Percentiles rank a stretch among this genome's conserved stretches.
Evolutionary conservation across 2,113 vertebrate genomes (phyloP).

Genomic region (Strigops habroptila): DNA sequence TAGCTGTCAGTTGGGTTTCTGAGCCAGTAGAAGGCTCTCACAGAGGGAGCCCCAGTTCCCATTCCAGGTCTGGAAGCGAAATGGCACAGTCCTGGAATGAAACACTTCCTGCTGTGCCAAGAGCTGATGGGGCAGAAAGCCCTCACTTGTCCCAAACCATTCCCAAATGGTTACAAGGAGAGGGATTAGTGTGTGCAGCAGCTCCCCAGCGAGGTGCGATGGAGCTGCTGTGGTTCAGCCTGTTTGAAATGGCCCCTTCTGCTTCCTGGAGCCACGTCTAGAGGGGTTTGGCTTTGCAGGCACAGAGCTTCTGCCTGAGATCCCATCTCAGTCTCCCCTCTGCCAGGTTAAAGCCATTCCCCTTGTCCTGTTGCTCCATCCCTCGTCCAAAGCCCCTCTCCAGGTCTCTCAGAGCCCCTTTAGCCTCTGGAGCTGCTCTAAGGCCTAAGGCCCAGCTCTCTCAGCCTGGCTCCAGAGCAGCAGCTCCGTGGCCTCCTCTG

Average conservation of each 20-base stretch:
- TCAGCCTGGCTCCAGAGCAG: neutral
- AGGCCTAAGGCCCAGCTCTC: too few relatives aligned
- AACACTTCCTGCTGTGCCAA: too few relatives aligned
- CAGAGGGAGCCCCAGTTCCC: neutral
- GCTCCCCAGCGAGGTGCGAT: neutral
- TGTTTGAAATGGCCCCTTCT: neutral
- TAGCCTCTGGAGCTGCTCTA: neutral
- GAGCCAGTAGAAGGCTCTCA: neutral
- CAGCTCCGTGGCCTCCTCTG: neutral
- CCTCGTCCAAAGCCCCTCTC: neutral
- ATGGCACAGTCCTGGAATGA: neutral
- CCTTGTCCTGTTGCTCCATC: neutral
- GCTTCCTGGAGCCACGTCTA: neutral
- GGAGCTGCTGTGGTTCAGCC: neutral
- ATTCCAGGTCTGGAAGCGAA: neutral
- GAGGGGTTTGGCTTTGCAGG: neutral
- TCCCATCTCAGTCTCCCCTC: neutral
- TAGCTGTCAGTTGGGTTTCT: neutral
- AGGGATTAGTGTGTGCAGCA: neutral
- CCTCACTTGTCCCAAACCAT: neutral
- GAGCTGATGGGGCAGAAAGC: neutral
- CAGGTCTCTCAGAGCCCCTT: neutral
- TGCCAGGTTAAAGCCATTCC: neutral
- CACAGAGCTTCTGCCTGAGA: neutral
- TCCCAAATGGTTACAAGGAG: neutral